Evolutionary conservation across 2,797 vertebrate species (phyloP).

Genomic region (Helostoma temminkii): DNA sequence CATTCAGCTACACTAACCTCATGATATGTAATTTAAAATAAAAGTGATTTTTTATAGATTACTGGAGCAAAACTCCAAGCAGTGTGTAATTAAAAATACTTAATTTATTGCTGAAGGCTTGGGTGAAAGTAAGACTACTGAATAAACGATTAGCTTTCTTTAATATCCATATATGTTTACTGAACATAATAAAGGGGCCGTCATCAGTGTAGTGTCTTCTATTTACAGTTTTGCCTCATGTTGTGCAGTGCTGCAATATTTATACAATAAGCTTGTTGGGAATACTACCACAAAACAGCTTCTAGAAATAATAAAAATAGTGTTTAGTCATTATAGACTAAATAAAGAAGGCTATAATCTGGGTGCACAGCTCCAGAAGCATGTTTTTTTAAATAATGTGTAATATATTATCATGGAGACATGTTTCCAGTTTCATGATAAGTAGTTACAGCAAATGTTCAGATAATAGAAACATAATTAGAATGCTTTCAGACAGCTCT

Average conservation of each 20-base stretch:
- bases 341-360: background rate
- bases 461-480: no score
- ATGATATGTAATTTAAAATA: no score
- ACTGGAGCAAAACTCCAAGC: background rate
- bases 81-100: background rate
- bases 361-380: background rate
- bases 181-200: constrained; percentile 7
- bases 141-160: background rate
- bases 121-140: background rate
- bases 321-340: background rate
- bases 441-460: no score
- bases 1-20: no score
- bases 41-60: no score
- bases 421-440: background rate
- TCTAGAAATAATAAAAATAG: background rate
- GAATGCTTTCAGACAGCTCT: no score
- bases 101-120: background rate
- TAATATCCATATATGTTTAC: constrained; percentile 1
- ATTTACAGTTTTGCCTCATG: constrained; percentile 30
- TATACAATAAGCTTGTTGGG: constrained; percentile 19
- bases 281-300: constrained; percentile 13
- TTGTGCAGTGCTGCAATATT: constrained; percentile 42
- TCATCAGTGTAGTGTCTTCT: constrained; percentile 21
- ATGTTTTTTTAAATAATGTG: constrained; percentile 12
- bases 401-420: background rate